phyloP scores from a whole-genome alignment of 1,140 invertebrate genomes.

The Ditylenchus dipsaci region DNA sequence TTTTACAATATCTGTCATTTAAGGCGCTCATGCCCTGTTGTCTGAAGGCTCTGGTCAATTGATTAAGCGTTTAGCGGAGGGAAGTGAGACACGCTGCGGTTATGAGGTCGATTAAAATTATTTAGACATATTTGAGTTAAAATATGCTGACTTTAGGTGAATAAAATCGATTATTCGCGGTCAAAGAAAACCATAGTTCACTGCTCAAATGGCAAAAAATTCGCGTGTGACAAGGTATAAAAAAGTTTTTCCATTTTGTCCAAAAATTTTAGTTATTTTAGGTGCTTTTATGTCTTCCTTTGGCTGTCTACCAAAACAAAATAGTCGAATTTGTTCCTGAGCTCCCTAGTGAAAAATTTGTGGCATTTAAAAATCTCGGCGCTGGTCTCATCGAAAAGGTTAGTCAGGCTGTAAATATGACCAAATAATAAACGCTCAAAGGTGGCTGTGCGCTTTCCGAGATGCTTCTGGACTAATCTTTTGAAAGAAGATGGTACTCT shows the following conservation, averaged over 20 bases:
- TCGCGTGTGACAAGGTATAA: conserved; percentile 26
- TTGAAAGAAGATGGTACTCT: conserved; percentile 41
- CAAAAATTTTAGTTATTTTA: not conserved
- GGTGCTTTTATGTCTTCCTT: conserved; percentile 42
- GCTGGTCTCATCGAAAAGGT: conserved; percentile 63
- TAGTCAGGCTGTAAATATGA: not conserved
- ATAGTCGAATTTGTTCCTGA: conserved; percentile 59
- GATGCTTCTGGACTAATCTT: conserved; percentile 59
- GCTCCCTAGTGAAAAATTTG: conserved; percentile 59
- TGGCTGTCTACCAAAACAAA: conserved; percentile 59
- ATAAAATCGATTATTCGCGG: conserved; percentile 47
- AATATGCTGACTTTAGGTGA: no score
- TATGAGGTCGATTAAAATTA: conserved; percentile 38
- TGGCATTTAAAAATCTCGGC: conserved; percentile 59
- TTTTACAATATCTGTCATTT: no score
- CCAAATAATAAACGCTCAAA: conserved; percentile 27
- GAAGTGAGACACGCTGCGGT: conserved; percentile 50
- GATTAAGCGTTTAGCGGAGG: conserved; percentile 55
- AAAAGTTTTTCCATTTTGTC: conserved; percentile 9
- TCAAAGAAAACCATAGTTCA: conserved; percentile 39
- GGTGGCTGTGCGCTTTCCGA: conserved; percentile 58
- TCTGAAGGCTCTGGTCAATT: conserved; percentile 30
- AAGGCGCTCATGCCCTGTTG: conserved; percentile 57
- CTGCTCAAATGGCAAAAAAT: conserved; percentile 51
- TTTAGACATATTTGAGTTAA: no score